Percentiles rank a stretch among this genome's conserved stretches.
These are phyloP conservation scores for Datnioides undecimradiatus DNA, from an alignment of 2,113 vertebrate genomes.

Conservation along the genomic window DNA sequence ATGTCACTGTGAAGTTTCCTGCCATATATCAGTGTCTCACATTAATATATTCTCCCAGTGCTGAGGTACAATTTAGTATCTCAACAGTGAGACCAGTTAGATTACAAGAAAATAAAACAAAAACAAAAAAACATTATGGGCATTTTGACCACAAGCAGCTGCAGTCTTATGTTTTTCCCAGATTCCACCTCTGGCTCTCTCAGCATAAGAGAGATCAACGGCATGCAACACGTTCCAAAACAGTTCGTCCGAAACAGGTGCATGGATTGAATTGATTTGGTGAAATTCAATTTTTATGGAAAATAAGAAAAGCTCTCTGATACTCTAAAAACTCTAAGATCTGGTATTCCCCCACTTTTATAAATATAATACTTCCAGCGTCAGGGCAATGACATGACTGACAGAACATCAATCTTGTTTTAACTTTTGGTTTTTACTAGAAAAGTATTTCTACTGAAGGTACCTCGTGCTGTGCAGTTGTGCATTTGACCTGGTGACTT, in stretches of 20 bases:
- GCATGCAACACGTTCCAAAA: constrained; percentile 25
- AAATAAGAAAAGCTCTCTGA: background rate
- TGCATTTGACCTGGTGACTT: constrained; percentile 9
- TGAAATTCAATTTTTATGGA: background rate
- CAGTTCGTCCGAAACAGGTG: constrained; percentile 26
- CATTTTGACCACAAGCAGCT: constrained; percentile 39
- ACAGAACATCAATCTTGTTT: background rate
- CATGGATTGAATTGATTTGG: constrained; percentile 2
- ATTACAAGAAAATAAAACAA: background rate
- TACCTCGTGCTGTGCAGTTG: background rate
- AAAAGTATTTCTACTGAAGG: background rate
- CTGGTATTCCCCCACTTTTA: background rate
- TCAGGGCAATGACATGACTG: background rate
- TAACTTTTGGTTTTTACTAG: background rate
- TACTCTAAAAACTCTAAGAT: background rate
- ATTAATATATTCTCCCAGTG: background rate
- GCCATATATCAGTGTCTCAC: background rate
- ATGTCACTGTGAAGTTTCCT: constrained; percentile 27
- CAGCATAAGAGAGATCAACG: constrained; percentile 33
- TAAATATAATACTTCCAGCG: background rate
- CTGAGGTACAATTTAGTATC: background rate
- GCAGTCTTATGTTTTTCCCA: background rate
- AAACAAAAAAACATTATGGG: background rate
- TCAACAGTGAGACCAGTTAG: background rate
- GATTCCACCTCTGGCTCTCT: constrained; percentile 25